phyloP scores from a whole-genome alignment of 2,888 invertebrate genomes.

The Sinelater perroti region DNA sequence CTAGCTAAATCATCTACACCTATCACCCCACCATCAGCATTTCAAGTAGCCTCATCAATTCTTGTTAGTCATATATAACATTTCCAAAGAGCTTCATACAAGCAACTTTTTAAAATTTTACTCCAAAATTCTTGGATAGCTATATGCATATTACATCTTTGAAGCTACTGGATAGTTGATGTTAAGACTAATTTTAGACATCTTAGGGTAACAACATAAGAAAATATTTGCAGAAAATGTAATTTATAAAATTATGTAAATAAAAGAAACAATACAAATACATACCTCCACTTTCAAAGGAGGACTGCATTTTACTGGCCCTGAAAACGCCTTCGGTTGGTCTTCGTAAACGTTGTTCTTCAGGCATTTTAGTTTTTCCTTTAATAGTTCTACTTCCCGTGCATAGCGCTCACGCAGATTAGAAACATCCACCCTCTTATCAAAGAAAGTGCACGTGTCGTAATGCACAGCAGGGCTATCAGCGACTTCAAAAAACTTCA shows the following conservation, averaged over 20 bases:
- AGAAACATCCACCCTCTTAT: slow-evolving; percentile 49
- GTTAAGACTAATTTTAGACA: too few species aligned
- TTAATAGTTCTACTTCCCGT: slow-evolving; percentile 53
- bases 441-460: slow-evolving; percentile 56
- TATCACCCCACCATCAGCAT: too few species aligned
- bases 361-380: slow-evolving; percentile 52
- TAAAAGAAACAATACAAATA: not conserved
- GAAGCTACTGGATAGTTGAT: too few species aligned
- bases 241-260: not conserved
- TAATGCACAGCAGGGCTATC: slow-evolving; percentile 37
- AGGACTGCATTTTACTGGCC: not conserved
- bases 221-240: too few species aligned
- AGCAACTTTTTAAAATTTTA: too few species aligned
- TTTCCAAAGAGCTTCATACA: too few species aligned
- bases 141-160: too few species aligned
- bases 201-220: too few species aligned
- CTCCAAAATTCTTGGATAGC: too few species aligned
- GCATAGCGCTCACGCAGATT: slow-evolving; percentile 51
- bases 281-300: not conserved
- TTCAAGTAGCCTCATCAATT: too few species aligned
- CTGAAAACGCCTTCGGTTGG: not conserved
- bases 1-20: too few species aligned
- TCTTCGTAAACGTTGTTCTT: slow-evolving; percentile 42
- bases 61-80: too few species aligned
- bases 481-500: slow-evolving; percentile 11